These are phyloP conservation scores for Puffinus mauretanicus DNA, from an alignment of 2,113 vertebrate species.

Conservation along the genomic window DNA sequence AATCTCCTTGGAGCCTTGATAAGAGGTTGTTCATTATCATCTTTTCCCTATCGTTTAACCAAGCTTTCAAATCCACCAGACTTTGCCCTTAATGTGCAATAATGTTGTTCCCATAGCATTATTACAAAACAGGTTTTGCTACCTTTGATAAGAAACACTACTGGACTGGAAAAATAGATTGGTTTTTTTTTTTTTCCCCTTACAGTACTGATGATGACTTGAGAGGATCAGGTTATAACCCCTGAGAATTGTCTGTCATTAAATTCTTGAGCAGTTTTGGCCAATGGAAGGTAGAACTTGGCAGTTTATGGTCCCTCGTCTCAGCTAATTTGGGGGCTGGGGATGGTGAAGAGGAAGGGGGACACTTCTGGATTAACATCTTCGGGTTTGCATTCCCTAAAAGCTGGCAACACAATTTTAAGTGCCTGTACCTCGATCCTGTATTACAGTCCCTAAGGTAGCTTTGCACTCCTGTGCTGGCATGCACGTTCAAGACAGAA, in stretches of 20 bases:
- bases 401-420: not conserved
- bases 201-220: not conserved
- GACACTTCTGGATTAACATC: not conserved
- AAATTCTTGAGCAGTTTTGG: not conserved
- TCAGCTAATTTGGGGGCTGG: not conserved
- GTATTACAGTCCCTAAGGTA: not conserved
- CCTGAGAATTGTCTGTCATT: not conserved
- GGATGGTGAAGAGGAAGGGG: not conserved
- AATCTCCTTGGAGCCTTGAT: not conserved
- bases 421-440: not conserved
- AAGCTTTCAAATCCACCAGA: not conserved
- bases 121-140: constrained; percentile 2
- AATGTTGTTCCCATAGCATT: not conserved
- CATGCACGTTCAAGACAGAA: not conserved
- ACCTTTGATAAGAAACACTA: not conserved
- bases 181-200: not conserved
- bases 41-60: not conserved
- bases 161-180: not conserved
- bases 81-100: constrained; percentile 24
- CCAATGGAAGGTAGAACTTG: not conserved
- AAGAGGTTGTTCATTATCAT: not conserved
- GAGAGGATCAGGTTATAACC: not conserved
- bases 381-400: not conserved
- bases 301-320: not conserved
- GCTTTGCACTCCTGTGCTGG: not conserved